phyloP scores from a whole-genome alignment of 2,113 vertebrate species.

The Spilogale gracilis region DNA sequence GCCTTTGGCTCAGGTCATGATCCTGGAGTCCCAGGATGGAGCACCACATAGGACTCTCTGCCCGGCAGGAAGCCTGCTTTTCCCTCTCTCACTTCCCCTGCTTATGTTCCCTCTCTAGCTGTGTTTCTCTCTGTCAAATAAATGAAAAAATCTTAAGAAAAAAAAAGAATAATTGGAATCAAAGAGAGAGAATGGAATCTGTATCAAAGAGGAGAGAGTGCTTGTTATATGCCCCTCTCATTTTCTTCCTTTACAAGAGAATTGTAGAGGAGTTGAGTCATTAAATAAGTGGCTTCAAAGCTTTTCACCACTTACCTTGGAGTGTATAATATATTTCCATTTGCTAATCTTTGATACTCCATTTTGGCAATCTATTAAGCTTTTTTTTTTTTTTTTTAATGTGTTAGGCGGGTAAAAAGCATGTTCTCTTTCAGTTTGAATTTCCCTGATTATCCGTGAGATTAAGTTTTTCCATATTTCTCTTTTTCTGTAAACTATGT shows the following conservation, averaged over 20 bases:
- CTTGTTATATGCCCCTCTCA: neutral
- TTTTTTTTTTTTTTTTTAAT: neutral
- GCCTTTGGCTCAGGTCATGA: too few species aligned
- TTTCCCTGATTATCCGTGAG: neutral
- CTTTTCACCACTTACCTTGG: neutral
- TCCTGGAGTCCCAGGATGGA: too few species aligned
- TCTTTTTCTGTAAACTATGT: neutral
- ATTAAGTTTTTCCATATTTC: neutral
- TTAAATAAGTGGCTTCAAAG: conserved; percentile 10
- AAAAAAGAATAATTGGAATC: neutral
- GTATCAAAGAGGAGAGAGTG: neutral
- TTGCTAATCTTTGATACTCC: neutral
- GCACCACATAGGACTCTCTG: too few species aligned
- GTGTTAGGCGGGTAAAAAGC: neutral
- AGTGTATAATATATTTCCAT: neutral
- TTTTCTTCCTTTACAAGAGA: neutral
- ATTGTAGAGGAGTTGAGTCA: neutral
- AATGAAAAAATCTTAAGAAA: too few species aligned
- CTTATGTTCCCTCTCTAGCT: too few species aligned
- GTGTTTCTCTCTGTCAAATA: too few species aligned
- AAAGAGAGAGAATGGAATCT: neutral
- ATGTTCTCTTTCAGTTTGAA: neutral
- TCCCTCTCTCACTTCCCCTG: too few species aligned
- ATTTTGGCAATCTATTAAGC: neutral
- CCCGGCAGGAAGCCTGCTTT: too few species aligned